These are phyloP conservation scores for Thereva nobilitata DNA, from an alignment of 2,888 invertebrate genomes.

Conservation along the genomic window DNA sequence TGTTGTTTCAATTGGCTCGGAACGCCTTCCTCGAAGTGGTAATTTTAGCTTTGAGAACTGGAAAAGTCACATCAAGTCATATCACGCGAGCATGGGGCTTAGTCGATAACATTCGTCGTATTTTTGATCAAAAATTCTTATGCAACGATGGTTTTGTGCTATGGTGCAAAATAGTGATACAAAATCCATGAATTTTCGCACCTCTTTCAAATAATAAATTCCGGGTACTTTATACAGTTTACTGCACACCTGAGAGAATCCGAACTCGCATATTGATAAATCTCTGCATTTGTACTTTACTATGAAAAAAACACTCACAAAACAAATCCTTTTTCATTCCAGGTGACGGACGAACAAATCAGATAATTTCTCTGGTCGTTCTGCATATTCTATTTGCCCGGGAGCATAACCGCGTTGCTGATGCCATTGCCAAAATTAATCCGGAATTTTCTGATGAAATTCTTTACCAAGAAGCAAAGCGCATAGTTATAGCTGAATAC, in stretches of 20 bases:
- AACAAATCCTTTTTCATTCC: slow-evolving; percentile 21
- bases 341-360: slow-evolving; percentile 80
- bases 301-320: background rate
- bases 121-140: too few relatives aligned
- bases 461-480: slow-evolving; percentile 73
- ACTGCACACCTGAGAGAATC: too few relatives aligned
- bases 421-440: slow-evolving; percentile 66
- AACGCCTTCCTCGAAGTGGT: too few relatives aligned
- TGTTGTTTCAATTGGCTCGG: too few relatives aligned
- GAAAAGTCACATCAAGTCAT: too few relatives aligned
- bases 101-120: too few relatives aligned
- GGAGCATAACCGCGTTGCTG: slow-evolving; percentile 80
- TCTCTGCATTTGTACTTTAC: too few relatives aligned
- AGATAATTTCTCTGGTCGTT: slow-evolving; percentile 74
- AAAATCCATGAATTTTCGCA: background rate
- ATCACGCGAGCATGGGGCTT: too few relatives aligned
- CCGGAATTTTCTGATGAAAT: slow-evolving; percentile 75
- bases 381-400: slow-evolving; percentile 75
- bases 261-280: too few relatives aligned
- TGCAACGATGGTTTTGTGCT: background rate
- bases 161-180: background rate
- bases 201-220: background rate
- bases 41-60: too few relatives aligned
- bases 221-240: background rate
- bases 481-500: slow-evolving; percentile 73